Evolutionary conservation across 2,113 vertebrate species (phyloP).

Genomic region (Holacanthus passer): DNA sequence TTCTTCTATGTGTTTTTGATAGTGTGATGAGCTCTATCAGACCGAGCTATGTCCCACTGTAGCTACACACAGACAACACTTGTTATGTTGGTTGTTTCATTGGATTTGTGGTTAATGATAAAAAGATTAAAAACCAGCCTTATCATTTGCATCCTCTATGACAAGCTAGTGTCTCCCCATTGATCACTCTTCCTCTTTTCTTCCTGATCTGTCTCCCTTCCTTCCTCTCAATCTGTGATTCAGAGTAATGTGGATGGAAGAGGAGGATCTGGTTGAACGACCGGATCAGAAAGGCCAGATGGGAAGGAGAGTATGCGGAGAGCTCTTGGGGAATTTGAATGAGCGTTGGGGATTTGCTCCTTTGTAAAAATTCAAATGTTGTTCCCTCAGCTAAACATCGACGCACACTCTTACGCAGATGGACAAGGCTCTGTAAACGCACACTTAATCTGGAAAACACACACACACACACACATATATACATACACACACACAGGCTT

Average conservation of each 20-base stretch:
- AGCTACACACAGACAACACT: neutral
- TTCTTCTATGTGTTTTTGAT: neutral
- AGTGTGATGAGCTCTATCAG: neutral
- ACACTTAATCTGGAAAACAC: constrained; percentile 52
- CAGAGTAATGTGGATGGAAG: constrained; percentile 1
- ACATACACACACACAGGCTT: neutral
- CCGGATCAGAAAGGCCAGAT: constrained; percentile 49
- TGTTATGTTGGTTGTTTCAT: neutral
- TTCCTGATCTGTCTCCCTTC: neutral
- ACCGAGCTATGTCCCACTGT: neutral
- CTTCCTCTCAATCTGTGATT: constrained; percentile 10
- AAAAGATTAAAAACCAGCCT: neutral
- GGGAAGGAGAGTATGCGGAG: constrained; percentile 12
- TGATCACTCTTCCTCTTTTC: neutral
- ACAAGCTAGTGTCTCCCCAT: neutral
- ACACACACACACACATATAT: neutral
- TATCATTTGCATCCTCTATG: neutral
- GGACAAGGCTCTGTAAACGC: constrained; percentile 48
- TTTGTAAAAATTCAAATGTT: constrained; percentile 41
- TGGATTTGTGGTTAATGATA: neutral
- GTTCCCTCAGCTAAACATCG: constrained; percentile 16
- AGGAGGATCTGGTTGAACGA: constrained; percentile 25
- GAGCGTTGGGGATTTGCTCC: constrained; percentile 22
- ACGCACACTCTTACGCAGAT: constrained; percentile 44
- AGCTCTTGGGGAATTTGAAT: constrained; percentile 41